These are phyloP conservation scores for Orchesellides sinensis DNA, from an alignment of 2,888 invertebrate genomes.

Conservation along the genomic window DNA sequence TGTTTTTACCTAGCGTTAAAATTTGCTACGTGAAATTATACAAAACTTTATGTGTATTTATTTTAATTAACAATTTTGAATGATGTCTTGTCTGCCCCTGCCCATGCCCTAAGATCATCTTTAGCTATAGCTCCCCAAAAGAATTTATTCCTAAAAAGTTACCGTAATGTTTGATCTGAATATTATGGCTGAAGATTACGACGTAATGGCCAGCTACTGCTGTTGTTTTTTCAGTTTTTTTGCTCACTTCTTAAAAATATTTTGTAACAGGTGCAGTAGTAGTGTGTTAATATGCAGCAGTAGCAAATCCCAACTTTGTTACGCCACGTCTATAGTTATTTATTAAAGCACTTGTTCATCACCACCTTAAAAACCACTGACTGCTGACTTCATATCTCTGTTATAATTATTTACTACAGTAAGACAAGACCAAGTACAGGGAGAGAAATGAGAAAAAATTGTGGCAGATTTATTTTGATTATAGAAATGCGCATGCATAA, in stretches of 20 bases:
- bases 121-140: slow-evolving; percentile 8
- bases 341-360: not conserved
- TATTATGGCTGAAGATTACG: slow-evolving; percentile 35
- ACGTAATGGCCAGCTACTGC: slow-evolving; percentile 50
- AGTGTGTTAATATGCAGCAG: not conserved
- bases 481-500: slow-evolving; percentile 16
- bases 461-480: slow-evolving; percentile 60
- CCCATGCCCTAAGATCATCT: slow-evolving; percentile 34
- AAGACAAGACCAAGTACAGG: slow-evolving; percentile 31
- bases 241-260: not conserved
- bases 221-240: slow-evolving; percentile 13
- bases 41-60: slow-evolving; percentile 22
- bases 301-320: not conserved
- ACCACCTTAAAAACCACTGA: not conserved
- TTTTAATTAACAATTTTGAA: slow-evolving; percentile 56
- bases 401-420: slow-evolving; percentile 1
- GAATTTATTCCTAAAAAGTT: not conserved
- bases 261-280: slow-evolving; percentile 42
- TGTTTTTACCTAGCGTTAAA: slow-evolving; percentile 40
- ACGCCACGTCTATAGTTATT: not conserved
- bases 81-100: slow-evolving; percentile 23
- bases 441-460: slow-evolving; percentile 20
- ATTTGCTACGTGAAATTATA: not conserved
- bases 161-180: slow-evolving; percentile 58
- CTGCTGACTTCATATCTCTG: not conserved